Evolutionary conservation across 2,888 invertebrate genomes (phyloP).

Genomic region (Agapostemon virescens): DNA sequence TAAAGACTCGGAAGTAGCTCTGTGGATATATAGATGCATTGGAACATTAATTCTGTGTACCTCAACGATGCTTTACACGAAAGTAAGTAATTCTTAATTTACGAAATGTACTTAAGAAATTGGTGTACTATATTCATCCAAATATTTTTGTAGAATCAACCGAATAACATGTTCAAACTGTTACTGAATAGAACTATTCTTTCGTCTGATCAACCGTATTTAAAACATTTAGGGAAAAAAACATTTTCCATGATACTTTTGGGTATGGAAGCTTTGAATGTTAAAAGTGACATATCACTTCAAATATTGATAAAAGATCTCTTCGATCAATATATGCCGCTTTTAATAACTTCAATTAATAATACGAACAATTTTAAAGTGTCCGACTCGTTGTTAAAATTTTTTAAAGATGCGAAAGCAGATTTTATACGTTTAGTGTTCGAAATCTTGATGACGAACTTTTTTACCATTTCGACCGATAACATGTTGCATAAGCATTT

Average conservation of each 20-base stretch:
- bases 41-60: constrained; percentile 75
- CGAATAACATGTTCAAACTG: constrained; percentile 72
- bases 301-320: constrained; percentile 73
- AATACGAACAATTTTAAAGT: constrained; percentile 66
- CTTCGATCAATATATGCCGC: constrained; percentile 75
- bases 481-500: constrained; percentile 75
- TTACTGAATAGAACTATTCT: constrained; percentile 73
- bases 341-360: constrained; percentile 69
- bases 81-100: constrained; percentile 62
- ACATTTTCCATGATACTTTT: constrained; percentile 77
- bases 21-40: constrained; percentile 75
- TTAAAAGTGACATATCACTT: constrained; percentile 72
- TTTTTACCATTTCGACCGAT: constrained; percentile 69
- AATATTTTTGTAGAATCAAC: constrained; percentile 70
- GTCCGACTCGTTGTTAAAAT: constrained; percentile 72
- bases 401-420: constrained; percentile 71
- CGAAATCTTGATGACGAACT: constrained; percentile 70
- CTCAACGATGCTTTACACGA: constrained; percentile 73
- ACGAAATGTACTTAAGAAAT: neutral
- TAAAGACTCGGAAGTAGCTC: constrained; percentile 70
- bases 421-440: constrained; percentile 70
- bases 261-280: constrained; percentile 73
- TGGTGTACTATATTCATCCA: constrained; percentile 9
- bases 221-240: constrained; percentile 70
- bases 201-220: constrained; percentile 70